Evolutionary conservation across 2,888 invertebrate species (phyloP), one percentile per base, ranked within the genome.

Genomic region (Chymomyza caudatula): DNA sequence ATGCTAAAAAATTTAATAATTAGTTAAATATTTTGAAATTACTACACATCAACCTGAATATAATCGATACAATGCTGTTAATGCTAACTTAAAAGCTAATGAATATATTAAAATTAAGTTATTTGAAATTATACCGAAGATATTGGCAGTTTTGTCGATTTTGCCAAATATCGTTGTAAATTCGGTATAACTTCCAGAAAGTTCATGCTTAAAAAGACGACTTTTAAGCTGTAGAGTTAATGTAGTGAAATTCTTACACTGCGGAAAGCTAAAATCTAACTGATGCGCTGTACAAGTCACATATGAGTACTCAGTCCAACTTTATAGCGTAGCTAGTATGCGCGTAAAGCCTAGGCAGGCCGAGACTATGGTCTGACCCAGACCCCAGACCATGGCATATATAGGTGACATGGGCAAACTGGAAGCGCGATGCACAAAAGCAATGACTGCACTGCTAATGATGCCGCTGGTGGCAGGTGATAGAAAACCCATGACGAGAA

Each of bases 301-400:
- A 47, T 17, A 47, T 47, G 17, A 17, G 4, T 17, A 47, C n/a
- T 47, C 47, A 47, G 47, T 47, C 47, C 15, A 47, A 19, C 17
- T 77, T 94, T 94, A 97, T 87, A 97, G 93, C 64, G 98, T 98
- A 60, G 98, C 98, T 85, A 98, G 92, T 80, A 98, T 96, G 89
- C 98, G 93, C 69, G 97, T 97, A 89, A 97, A 97, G 65, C 98
- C 98, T 85, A 98, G 94, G 78, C 96, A 95, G 74, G 96, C 96
- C 56, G 96, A 95, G 53, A 97, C 91, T 71, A 96, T 92, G 61
- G 98, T 98, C 91, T 98, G 98, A 72, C 97, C 98, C 60, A 97
- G 94, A 63, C 98, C 98, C 96, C 97, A 98, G 77, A 98, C 93
- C 91, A 98, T 93, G 60, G 98, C 97, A 90, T 97, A 96, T 67